Evolutionary conservation across 1,140 invertebrate species (phyloP), one percentile per base, ranked within the genome.

Genomic region (Scaptomyza pallida): DNA sequence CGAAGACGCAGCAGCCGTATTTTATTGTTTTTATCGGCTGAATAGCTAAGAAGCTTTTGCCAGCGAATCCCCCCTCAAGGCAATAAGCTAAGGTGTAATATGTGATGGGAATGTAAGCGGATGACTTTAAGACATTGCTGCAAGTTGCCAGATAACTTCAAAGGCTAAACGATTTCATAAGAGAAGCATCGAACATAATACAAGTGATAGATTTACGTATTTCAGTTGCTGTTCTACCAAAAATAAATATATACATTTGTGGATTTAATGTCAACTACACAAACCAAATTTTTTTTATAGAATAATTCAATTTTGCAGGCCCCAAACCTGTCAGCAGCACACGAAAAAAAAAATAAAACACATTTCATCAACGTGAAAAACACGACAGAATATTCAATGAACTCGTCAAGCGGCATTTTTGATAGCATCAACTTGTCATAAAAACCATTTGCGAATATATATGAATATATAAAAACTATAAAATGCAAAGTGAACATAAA

Each of bases 11-110:
- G 19, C 15, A 9, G 26, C 43, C 45, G 55, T 52, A 57, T 69
- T 62, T 83, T 75, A 83, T 83, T 83, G 57, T 83, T 79, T 83
- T 79, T 79, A 74, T 68, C 57, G 60, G 71, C 43, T 62, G 48
- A 77, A 43, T 35, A 35, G 61, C 50, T 48, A 51, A 45, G 37
- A 16, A 33, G 48, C 67, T 59, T 33, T 62, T 47, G 60, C 43
- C 21, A 23, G 57, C 23, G 5, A 23, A 23, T 41, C 21, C 33
- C 17, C 19, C 9, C 26, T 59, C n/a, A 30, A 43, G 75, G 47
- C 33, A 50, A 57, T 40, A 30, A 40, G 9, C 30, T 26, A 55
- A 51, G 40, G 40, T 61, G 19, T 13, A 37, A 26, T 37, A 26
- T 16, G 16, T 12, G 21, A 54, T 33, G 26, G 15, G 6, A 13